These are phyloP conservation scores for Cheilosia soror DNA, from an alignment of 2,888 invertebrate species.

Conservation along the genomic window DNA sequence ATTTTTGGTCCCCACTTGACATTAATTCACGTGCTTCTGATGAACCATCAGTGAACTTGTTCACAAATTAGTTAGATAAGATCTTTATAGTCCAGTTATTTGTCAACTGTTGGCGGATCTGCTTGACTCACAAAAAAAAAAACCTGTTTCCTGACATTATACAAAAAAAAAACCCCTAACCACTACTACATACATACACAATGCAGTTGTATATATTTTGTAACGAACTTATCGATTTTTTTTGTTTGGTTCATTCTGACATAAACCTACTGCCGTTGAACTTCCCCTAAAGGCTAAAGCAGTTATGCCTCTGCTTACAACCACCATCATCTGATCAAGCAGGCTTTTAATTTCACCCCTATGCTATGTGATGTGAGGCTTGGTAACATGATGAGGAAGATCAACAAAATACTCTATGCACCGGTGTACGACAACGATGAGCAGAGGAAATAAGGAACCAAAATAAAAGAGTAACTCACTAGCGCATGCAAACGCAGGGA, in stretches of 20 bases:
- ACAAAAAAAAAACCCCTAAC: neutral
- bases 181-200: neutral
- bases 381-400: slow-evolving; percentile 64
- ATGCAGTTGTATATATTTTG: slow-evolving; percentile 44
- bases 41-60: slow-evolving; percentile 49
- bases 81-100: slow-evolving; percentile 50
- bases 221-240: slow-evolving; percentile 73
- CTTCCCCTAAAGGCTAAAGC: slow-evolving; percentile 52
- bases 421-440: neutral
- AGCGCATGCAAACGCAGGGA: slow-evolving; percentile 42
- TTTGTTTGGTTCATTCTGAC: neutral
- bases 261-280: slow-evolving; percentile 3
- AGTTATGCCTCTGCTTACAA: slow-evolving; percentile 21
- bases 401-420: slow-evolving; percentile 22
- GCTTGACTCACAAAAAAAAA: slow-evolving; percentile 28
- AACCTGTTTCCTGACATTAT: slow-evolving; percentile 57
- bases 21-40: slow-evolving; percentile 6
- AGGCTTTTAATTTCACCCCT: slow-evolving; percentile 73
- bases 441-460: slow-evolving; percentile 36
- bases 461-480: slow-evolving; percentile 64
- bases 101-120: slow-evolving; percentile 17
- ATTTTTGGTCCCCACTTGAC: neutral
- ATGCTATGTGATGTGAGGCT: slow-evolving; percentile 18
- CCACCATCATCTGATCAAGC: slow-evolving; percentile 70
- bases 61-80: slow-evolving; percentile 60